A percentile compares a stretch with the other conserved stretches of the same genome.
These are phyloP conservation scores for Sarcophaga rosellei DNA, from an alignment of 2,888 invertebrate genomes.

Conservation along the genomic window DNA sequence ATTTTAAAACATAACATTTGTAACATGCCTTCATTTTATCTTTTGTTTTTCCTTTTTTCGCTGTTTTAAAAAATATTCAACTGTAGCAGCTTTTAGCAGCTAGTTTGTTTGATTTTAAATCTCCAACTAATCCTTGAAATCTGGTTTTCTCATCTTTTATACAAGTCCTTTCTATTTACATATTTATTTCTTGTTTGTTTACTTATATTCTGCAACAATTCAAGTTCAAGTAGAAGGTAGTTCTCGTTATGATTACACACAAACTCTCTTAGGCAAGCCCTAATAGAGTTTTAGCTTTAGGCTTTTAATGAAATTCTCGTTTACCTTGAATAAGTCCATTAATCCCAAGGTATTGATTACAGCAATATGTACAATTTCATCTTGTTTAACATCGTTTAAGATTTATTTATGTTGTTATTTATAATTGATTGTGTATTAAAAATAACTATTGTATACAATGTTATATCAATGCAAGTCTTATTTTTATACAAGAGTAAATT, in stretches of 20 bases:
- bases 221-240: conserved; percentile 26
- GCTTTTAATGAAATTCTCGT: conserved; percentile 4
- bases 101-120: background rate
- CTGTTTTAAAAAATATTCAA: background rate
- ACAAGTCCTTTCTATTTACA: conserved; percentile 12
- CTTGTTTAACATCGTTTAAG: background rate
- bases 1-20: background rate
- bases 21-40: conserved; percentile 37
- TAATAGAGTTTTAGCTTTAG: background rate
- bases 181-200: conserved; percentile 5
- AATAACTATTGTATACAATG: no score
- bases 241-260: background rate
- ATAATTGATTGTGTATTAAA: no score
- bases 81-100: background rate
- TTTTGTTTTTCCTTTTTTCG: background rate
- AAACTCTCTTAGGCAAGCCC: conserved; percentile 5
- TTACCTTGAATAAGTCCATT: conserved; percentile 48
- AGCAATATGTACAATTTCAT: background rate
- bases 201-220: background rate
- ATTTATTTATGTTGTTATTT: background rate
- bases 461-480: no score
- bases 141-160: conserved; percentile 42
- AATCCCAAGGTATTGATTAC: background rate
- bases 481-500: no score
- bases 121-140: conserved; percentile 9